A percentile compares a stretch with the other conserved stretches of the same genome.
These are phyloP conservation scores for Alitta virens DNA, from an alignment of 2,888 invertebrate species.

Conservation along the genomic window DNA sequence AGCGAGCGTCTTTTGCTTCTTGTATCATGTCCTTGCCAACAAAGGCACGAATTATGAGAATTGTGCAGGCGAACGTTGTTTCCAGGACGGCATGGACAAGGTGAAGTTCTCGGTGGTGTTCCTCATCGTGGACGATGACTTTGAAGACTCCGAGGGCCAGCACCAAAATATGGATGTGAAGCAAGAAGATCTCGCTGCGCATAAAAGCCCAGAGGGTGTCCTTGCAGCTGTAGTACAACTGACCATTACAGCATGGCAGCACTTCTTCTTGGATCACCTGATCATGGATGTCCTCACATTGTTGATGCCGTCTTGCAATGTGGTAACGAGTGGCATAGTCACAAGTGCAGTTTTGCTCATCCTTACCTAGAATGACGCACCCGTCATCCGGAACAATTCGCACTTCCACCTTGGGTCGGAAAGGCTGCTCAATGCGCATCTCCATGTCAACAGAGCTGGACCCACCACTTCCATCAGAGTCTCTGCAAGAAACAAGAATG, in stretches of 20 bases:
- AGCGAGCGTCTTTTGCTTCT: neutral
- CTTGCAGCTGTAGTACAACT: neutral
- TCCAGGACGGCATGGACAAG: neutral
- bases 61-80: neutral
- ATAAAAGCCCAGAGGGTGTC: neutral
- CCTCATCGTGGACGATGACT: neutral
- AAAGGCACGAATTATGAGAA: neutral
- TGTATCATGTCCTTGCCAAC: neutral
- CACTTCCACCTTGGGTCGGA: neutral
- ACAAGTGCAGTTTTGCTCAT: neutral
- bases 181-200: neutral
- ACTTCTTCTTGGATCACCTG: neutral
- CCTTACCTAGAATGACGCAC: neutral
- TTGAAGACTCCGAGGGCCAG: neutral
- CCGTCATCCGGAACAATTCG: neutral
- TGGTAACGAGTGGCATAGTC: slow-evolving; percentile 2
- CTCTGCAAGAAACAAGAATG: too few species aligned
- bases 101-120: neutral
- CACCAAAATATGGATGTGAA: neutral
- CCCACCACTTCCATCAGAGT: too few species aligned
- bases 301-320: neutral
- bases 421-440: neutral
- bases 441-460: neutral
- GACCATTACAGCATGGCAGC: neutral
- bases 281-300: neutral